Base-by-base conservation (phyloP, 1,140 invertebrate species). In the Cydia fagiglandana region DNA sequence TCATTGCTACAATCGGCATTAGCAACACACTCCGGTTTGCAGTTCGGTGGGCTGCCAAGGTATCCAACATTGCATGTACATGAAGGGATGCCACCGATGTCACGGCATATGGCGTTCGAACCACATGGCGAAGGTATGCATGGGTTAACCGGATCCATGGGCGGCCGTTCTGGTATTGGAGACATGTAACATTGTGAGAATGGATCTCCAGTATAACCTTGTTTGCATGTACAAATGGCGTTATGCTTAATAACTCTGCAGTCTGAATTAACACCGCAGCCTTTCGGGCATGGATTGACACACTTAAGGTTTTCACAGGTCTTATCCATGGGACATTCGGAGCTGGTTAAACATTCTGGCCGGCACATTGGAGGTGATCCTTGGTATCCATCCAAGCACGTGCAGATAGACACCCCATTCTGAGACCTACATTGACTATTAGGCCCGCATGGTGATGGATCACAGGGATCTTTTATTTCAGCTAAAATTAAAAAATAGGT, bases 61-160 rank as follows among this genome's bases (percentile, higher is more conserved):
- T 95, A 96, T 82, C 96, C 96, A 68, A 94, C 93, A 73, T 95
- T 93, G 81, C 96, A 97, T 1, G 95, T 96, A 81, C 96, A 97
- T 0, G 96, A 96, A 7, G 96, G 95, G 84, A 96, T 93, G 73
- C 95, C 94, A 87, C 96, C 95, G 86, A 96, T 94, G 20, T 97
- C 94, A 91, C 96, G 95, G 83, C 97, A 98, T 73, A 96, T 94
- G 1, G 97, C 96, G 89, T 97, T 96, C n/a, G 96, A 94, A 77
- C 97, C 97, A 91, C 97, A 98, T 4, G 97, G 96, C 64, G 96
- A 96, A 73, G 96, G 96, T 50, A 94, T 86, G 85, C 97, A 98
- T 17, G 96, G 96, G 88, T 96, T 94, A 12, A 79, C 41, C 38
- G 81, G 78, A 75, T 84, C 85, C 64, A 76, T 79, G 64, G 81